phyloP scores from a whole-genome alignment of 1,140 invertebrate genomes.

The Leptinotarsa texana region DNA sequence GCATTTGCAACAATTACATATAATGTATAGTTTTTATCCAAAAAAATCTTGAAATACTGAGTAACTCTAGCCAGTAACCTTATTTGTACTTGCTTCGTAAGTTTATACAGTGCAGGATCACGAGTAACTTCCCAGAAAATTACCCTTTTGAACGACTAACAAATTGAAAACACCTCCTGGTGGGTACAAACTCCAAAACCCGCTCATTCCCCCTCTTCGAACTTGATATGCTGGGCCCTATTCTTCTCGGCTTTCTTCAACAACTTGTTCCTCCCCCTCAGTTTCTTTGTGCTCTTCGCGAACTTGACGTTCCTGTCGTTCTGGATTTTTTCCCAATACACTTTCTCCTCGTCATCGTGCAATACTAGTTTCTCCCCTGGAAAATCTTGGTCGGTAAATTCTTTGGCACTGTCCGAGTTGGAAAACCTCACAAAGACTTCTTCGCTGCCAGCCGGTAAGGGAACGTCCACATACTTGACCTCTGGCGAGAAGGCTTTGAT shows the following conservation, averaged over 20 bases:
- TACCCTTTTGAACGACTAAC: too few species aligned
- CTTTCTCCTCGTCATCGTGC: conserved; percentile 62
- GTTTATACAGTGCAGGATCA: too few species aligned
- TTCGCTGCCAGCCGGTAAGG: conserved; percentile 45
- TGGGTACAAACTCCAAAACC: too few species aligned
- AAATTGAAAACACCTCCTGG: too few species aligned
- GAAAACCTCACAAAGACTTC: conserved; percentile 53
- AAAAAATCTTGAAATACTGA: too few species aligned
- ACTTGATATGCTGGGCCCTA: conserved; percentile 67
- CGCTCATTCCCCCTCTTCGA: conserved; percentile 57
- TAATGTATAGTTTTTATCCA: too few species aligned
- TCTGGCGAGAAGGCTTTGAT: conserved; percentile 48
- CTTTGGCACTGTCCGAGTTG: conserved; percentile 45
- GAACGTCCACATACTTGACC: conserved; percentile 57
- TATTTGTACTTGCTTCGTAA: too few species aligned
- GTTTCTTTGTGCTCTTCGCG: conserved; percentile 57
- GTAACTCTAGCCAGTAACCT: too few species aligned
- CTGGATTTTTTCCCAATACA: conserved; percentile 69
- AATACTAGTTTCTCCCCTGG: conserved; percentile 48
- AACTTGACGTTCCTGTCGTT: conserved; percentile 63
- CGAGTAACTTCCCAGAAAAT: too few species aligned
- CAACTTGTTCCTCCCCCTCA: conserved; percentile 68
- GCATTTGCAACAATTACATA: too few species aligned
- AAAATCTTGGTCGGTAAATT: conserved; percentile 46
- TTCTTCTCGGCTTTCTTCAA: conserved; percentile 65